Evolutionary conservation across 2,888 invertebrate species (phyloP).

Genomic region (Malachius bipustulatus): DNA sequence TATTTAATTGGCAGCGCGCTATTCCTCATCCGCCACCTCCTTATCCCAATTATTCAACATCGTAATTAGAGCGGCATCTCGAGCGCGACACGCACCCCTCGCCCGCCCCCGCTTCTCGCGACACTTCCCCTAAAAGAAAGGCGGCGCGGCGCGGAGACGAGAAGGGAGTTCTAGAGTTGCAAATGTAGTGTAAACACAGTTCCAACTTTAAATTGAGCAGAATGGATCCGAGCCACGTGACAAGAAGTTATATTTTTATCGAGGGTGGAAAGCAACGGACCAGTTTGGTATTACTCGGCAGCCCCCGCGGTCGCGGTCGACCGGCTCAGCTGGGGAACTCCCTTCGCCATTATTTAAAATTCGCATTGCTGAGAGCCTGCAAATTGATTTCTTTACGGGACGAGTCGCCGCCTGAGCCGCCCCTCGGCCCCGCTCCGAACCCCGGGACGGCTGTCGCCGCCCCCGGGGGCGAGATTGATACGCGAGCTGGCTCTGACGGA

Average conservation of each 20-base stretch:
- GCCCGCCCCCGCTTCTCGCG: conserved; percentile 15
- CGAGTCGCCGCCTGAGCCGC: conserved; percentile 18
- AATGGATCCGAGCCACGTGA: conserved; percentile 35
- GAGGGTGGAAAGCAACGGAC: conserved; percentile 23
- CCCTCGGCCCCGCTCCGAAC: conserved; percentile 20
- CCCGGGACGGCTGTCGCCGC: too few species aligned
- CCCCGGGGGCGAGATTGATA: too few species aligned
- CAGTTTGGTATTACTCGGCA: conserved; percentile 17
- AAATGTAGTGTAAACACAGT: conserved; percentile 36
- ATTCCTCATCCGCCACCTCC: conserved; percentile 18
- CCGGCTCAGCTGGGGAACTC: conserved; percentile 23
- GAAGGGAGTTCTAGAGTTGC: conserved; percentile 21
- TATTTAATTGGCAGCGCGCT: conserved; percentile 21
- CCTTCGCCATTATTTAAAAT: conserved; percentile 35
- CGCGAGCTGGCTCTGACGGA: conserved; percentile 32
- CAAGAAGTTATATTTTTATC: conserved; percentile 36
- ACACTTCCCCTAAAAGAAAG: too few species aligned
- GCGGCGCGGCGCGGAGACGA: background rate
- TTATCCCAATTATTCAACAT: conserved; percentile 29
- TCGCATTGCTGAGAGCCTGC: conserved; percentile 33
- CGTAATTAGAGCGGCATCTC: conserved; percentile 28
- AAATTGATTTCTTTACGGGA: conserved; percentile 35
- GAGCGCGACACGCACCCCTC: conserved; percentile 22
- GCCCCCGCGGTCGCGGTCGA: conserved; percentile 16
- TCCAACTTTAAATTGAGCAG: conserved; percentile 36